Conservation (phyloP, 2,888 invertebrate genomes). For the Troides oblongomaculatus region DNA sequence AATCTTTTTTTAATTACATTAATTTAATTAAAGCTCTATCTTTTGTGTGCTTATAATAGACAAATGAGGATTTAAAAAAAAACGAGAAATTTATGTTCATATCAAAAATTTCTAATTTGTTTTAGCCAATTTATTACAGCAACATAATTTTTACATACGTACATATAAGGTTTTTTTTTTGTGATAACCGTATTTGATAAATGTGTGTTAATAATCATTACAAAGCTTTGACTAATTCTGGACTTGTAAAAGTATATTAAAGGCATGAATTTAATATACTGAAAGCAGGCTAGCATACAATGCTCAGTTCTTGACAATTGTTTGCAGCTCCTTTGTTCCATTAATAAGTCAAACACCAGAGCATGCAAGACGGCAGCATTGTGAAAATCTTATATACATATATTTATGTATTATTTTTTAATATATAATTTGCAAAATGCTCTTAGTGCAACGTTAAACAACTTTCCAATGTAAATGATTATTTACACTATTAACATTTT, state of each 20-base stretch:
- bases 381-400: slow-evolving; percentile 11
- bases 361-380: slow-evolving; percentile 11
- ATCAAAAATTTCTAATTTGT: no score
- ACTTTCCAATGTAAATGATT: neutral
- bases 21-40: no score
- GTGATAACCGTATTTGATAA: neutral
- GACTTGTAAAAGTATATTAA: slow-evolving; percentile 8
- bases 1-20: no score
- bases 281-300: slow-evolving; percentile 12
- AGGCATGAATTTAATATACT: slow-evolving; percentile 19
- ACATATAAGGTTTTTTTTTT: neutral
- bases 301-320: slow-evolving; percentile 35
- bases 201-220: neutral
- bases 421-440: slow-evolving; percentile 7
- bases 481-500: neutral
- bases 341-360: slow-evolving; percentile 29
- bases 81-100: no score
- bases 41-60: no score
- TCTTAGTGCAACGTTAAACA: neutral
- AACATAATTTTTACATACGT: no score
- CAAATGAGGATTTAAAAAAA: no score
- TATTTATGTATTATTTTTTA: neutral
- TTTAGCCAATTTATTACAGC: no score
- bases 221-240: neutral
- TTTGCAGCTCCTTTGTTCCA: slow-evolving; percentile 39